Conservation (phyloP, 2,888 invertebrate species). For the Macaria notata region DNA sequence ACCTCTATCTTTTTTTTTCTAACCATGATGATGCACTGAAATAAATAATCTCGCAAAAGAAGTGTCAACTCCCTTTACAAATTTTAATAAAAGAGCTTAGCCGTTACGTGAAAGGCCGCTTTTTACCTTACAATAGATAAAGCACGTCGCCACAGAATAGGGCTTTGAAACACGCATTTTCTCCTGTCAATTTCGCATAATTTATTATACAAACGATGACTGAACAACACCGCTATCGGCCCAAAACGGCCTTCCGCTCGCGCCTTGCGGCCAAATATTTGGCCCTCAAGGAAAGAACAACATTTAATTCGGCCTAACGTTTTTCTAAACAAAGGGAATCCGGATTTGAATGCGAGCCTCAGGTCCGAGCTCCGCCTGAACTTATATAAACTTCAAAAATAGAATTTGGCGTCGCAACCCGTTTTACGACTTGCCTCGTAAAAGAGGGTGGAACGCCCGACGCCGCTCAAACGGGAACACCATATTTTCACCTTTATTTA, state of each 20-base stretch:
- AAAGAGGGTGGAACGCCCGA: slow-evolving; percentile 51
- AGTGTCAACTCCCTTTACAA: slow-evolving; percentile 4
- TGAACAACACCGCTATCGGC: slow-evolving; percentile 40
- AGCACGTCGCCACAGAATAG: slow-evolving; percentile 42
- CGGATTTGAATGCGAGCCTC: slow-evolving; percentile 54
- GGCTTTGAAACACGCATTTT: slow-evolving; percentile 46
- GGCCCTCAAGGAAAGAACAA: slow-evolving; percentile 31
- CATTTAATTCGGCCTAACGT: slow-evolving; percentile 37
- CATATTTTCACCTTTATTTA: slow-evolving; percentile 65
- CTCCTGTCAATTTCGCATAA: slow-evolving; percentile 52
- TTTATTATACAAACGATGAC: slow-evolving; percentile 59
- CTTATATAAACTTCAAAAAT: slow-evolving; percentile 72
- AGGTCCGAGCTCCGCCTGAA: slow-evolving; percentile 35
- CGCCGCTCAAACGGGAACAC: slow-evolving; percentile 43
- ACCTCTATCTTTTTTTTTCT: no score
- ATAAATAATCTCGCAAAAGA: not conserved
- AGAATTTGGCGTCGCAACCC: slow-evolving; percentile 62
- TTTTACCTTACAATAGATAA: slow-evolving; percentile 42
- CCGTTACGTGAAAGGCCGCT: slow-evolving; percentile 34
- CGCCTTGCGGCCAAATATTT: slow-evolving; percentile 34
- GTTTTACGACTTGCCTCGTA: slow-evolving; percentile 65
- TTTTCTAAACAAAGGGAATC: slow-evolving; percentile 52
- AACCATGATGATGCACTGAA: not conserved
- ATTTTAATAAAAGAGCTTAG: slow-evolving; percentile 24
- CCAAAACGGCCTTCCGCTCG: slow-evolving; percentile 41